Evolutionary conservation across 2,113 vertebrate genomes (phyloP), one percentile per base, ranked within the genome.

Genomic region (Ellobius talpinus): DNA sequence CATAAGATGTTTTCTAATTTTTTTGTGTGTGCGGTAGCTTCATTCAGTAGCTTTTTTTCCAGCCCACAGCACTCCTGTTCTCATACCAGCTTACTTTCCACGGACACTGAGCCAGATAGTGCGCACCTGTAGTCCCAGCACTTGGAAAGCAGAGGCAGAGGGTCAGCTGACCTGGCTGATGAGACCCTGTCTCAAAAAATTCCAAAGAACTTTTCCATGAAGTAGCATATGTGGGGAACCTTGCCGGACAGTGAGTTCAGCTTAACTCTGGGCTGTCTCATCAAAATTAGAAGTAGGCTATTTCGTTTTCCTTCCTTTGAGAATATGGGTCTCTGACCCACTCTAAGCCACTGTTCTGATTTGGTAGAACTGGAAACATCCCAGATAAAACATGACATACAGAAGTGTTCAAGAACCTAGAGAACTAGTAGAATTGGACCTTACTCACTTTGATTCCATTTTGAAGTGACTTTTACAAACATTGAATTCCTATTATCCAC

Each of bases 41-140:
- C 89, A 16, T 72, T 93, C 23, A 93, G 9, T 88, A 50, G 33
- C 63, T 95, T 14, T 96, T 96, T n/a, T 91, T 95, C 58, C 36
- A 19, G 19, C 17, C 17, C 76, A 52, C 3, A 21, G 33, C 42
- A 11, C 87, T 93, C 14, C 50, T 16, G 93, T 89, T 87, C 87
- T 79, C 7, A 42, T 8, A 65, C 16, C 26, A 63, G 39, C 31
- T 65, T 5, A 63, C 24, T 17, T 31, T 7, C 33, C 81, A 23
- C 63, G 29, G 8, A 19, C 24, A 10, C 50, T 7, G 26, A 63
- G n/a, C 24, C 19, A 50, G 31, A 13, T 8, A 14, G 3, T 29
- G 24, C 3, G 39, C 58, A 65, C 63, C 63, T 68, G 39, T 66
- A 9, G 23, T 45, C 42, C 31, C 63, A 45, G 61, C 45, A 33